Evolutionary conservation across 2,888 invertebrate species (phyloP).

Genomic region (Drosophila fulvimacula): DNA sequence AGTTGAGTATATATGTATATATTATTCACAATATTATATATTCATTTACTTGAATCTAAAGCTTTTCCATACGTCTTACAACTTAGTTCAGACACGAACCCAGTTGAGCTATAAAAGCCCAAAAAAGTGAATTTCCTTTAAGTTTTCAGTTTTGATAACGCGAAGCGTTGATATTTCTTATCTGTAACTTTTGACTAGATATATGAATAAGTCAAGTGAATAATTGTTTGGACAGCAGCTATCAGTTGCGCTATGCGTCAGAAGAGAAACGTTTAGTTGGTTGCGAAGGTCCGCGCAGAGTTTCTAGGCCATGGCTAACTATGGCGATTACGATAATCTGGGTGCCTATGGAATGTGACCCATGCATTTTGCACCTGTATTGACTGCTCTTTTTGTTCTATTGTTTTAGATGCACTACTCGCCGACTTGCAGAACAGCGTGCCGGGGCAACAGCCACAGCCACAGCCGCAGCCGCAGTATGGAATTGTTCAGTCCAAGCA

Average conservation of each 20-base stretch:
- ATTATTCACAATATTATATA: no score
- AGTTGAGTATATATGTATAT: no score
- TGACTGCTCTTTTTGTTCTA: constrained; percentile 1
- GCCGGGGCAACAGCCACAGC: constrained; percentile 86
- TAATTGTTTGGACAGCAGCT: constrained; percentile 42
- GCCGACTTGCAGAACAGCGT: constrained; percentile 98
- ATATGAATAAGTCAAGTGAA: constrained; percentile 24
- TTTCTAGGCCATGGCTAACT: constrained; percentile 70
- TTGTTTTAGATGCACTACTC: constrained; percentile 93
- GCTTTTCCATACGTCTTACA: neutral
- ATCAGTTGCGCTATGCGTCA: constrained; percentile 66
- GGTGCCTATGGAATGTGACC: constrained; percentile 54
- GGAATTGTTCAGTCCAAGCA: constrained; percentile 5
- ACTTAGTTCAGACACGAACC: constrained; percentile 56
- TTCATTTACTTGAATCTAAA: neutral
- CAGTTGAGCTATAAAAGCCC: constrained; percentile 16
- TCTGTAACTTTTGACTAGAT: constrained; percentile 48
- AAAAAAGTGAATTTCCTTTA: constrained; percentile 9
- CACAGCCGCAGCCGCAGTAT: constrained; percentile 67
- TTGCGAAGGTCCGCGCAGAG: constrained; percentile 9
- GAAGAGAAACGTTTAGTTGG: constrained; percentile 33
- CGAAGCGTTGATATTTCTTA: constrained; percentile 56
- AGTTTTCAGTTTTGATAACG: constrained; percentile 18
- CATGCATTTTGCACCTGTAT: neutral
- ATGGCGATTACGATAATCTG: constrained; percentile 83